Evolutionary conservation across 2,797 vertebrate genomes (phyloP), one percentile per base, ranked within the genome.

Genomic region (Muscicapa striata): DNA sequence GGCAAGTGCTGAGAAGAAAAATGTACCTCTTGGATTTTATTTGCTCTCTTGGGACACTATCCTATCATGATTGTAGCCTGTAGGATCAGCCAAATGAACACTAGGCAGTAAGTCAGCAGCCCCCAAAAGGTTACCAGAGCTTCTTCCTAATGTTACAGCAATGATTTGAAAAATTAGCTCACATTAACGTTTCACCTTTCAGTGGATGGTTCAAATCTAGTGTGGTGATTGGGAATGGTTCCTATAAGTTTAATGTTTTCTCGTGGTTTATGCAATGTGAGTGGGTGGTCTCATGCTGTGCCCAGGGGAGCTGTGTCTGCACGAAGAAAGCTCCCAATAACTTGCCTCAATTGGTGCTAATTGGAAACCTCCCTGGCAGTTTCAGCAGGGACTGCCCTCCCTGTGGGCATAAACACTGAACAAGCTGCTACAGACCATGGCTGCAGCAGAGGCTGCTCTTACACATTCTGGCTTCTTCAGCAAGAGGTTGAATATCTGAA

Each of bases 21-120:
- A 97, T 91, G 80, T 66, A 80, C 87, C 83, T 94, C 94, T 85
- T 94, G 94, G 84, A 86, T 96, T 97, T 97, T 94, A 97, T 97
- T 96, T 97, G 86, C 88, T 95, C 95, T 90, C 96, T 68, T 94
- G 97, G 87, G 96, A 95, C 82, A 66, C 72, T 83, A 85, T 61
- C 70, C 88, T 70, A 85, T 91, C 87, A 70, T 70, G 95, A 85
- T 54, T 87, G 84, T 80, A 95, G 89, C 94, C 90, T 0, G 4
- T 95, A 91, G 73, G 81, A 95, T 87, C 93, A 93, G 90, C 85
- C 93, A 95, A 92, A 95, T 93, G 96, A 94, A 80, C 76, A 81
- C 81, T 89, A 93, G 90, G 94, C 89, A 89, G 92, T 94, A 86
- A 94, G 81, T 89, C 93, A 90, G 91, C 77, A 93, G 86, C 52